Percentiles rank a stretch among this genome's conserved stretches.
These are phyloP conservation scores for Glaucomys volans DNA, from an alignment of 2,113 vertebrate species.

Conservation along the genomic window DNA sequence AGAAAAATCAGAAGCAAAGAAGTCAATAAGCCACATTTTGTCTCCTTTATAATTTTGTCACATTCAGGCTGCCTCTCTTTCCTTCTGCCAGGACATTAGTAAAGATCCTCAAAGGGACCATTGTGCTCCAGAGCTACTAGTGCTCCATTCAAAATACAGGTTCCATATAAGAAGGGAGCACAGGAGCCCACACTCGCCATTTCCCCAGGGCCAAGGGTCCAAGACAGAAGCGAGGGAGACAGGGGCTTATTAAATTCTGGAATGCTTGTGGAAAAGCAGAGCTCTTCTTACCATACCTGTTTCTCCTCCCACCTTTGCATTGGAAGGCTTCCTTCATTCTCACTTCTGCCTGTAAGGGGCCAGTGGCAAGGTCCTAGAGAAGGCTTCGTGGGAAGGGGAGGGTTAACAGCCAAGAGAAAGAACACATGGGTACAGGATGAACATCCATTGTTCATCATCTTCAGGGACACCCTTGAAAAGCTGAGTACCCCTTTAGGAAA, in stretches of 20 bases:
- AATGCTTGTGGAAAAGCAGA: background rate
- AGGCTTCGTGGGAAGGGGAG: background rate
- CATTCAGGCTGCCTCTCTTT: background rate
- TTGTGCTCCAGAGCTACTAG: background rate
- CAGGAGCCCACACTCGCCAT: background rate
- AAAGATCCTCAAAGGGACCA: background rate
- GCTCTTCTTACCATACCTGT: background rate
- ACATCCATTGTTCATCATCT: background rate
- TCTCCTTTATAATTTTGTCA: constrained; percentile 8
- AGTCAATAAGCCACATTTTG: background rate
- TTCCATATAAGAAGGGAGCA: background rate
- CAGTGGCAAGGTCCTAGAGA: background rate
- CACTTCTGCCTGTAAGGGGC: background rate
- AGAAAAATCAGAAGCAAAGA: background rate
- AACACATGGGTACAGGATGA: background rate
- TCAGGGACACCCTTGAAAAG: background rate
- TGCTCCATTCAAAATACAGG: background rate
- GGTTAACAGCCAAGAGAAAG: background rate
- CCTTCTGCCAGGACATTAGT: background rate
- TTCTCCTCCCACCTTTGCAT: background rate
- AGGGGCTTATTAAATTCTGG: background rate
- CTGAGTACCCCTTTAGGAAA: background rate
- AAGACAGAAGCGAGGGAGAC: background rate
- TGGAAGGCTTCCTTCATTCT: background rate
- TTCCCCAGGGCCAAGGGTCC: background rate